These are phyloP conservation scores for Neotragus moschatus DNA, from an alignment of 2,113 vertebrate genomes.

Conservation along the genomic window DNA sequence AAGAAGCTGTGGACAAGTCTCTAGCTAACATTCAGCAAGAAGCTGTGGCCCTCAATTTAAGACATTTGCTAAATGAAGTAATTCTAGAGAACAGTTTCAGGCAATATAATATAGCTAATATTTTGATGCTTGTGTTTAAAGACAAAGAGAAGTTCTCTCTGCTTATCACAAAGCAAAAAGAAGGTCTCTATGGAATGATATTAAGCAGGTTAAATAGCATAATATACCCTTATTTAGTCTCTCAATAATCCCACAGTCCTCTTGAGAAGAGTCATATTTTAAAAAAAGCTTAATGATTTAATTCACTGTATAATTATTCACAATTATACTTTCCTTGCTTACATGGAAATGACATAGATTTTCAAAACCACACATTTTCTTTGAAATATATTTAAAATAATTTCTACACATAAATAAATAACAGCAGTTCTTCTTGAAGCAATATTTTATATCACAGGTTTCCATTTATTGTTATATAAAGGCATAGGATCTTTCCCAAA, in stretches of 20 bases:
- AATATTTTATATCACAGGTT: background rate
- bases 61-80: background rate
- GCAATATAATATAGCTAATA: background rate
- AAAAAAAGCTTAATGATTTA: background rate
- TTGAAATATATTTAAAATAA: slow-evolving; percentile 22
- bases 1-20: background rate
- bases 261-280: background rate
- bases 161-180: background rate
- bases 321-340: background rate
- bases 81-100: background rate
- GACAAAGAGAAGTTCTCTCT: background rate
- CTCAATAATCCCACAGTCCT: background rate
- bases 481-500: background rate
- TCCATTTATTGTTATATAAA: background rate
- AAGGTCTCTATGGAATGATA: background rate
- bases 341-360: background rate
- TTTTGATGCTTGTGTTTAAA: slow-evolving; percentile 24
- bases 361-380: slow-evolving; percentile 4
- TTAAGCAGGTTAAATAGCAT: background rate
- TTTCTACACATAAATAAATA: background rate
- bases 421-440: background rate
- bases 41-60: background rate
- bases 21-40: background rate
- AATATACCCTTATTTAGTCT: background rate
- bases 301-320: background rate